Evolutionary conservation across 2,888 invertebrate genomes (phyloP), one percentile per base, ranked within the genome.

Genomic region (Furcula furcula): DNA sequence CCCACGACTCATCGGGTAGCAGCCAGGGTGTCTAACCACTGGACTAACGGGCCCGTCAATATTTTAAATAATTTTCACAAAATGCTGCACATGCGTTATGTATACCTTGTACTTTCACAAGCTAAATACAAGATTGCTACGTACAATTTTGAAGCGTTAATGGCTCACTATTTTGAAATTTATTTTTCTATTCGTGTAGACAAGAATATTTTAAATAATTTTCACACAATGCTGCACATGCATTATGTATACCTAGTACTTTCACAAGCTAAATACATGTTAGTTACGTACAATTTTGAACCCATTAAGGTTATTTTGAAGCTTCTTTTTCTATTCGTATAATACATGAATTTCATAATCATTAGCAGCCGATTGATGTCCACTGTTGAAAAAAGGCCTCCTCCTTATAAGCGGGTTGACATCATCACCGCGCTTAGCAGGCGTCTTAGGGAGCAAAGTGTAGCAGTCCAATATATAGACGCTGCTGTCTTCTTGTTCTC

Each of bases 1-100:
- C n/a, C n/a, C n/a, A n/a, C n/a, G n/a, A n/a, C n/a, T n/a, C n/a
- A n/a, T n/a, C n/a, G n/a, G n/a, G n/a, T n/a, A n/a, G n/a, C n/a
- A n/a, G n/a, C n/a, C n/a, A n/a, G n/a, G n/a, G n/a, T n/a, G n/a
- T n/a, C n/a, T n/a, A n/a, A n/a, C n/a, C n/a, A n/a, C n/a, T n/a
- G n/a, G n/a, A n/a, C n/a, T n/a, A n/a, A n/a, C n/a, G n/a, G n/a
- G n/a, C n/a, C n/a, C n/a, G n/a, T n/a, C n/a, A n/a, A n/a, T n/a
- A n/a, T n/a, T n/a, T n/a, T 7, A 11, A 28, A 28, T 28, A 28
- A 28, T 18, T 28, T 28, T 28, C 11, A 28, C 18, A 7, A 7
- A 9, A 11, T 7, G 16, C 18, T 28, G 18, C 15, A 15, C 28
- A 28, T 28, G 18, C 15, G 18, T 28, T 28, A 28, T 26, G 26